These are phyloP conservation scores for Neosilurus hyrtlii DNA, from an alignment of 2,797 vertebrate species.

Conservation along the genomic window DNA sequence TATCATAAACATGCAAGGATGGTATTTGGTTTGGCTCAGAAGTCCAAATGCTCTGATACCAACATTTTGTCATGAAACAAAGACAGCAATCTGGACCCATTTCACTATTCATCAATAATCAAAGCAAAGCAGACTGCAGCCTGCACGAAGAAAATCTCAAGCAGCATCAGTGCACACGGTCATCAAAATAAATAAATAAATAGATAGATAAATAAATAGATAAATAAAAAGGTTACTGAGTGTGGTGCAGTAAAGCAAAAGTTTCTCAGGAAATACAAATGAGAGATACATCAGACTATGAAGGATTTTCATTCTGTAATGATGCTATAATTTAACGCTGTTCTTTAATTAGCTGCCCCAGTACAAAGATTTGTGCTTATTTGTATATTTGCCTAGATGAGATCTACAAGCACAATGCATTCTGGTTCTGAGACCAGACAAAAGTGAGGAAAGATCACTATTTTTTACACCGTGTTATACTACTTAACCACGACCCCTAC, in stretches of 20 bases:
- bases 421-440: not conserved
- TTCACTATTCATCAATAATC: not conserved
- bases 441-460: too few species aligned
- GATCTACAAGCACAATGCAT: conserved; percentile 16
- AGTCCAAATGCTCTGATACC: not conserved
- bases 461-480: too few species aligned
- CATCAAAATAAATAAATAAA: too few species aligned
- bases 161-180: not conserved
- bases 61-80: not conserved
- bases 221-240: too few species aligned
- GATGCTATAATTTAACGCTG: not conserved
- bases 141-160: not conserved
- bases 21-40: too few species aligned
- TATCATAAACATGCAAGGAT: too few species aligned
- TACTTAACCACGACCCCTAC: too few species aligned
- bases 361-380: not conserved
- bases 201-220: too few species aligned
- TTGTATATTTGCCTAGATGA: not conserved
- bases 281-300: not conserved
- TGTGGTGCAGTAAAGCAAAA: not conserved
- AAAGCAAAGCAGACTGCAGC: not conserved
- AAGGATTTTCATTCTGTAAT: not conserved
- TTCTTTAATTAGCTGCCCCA: not conserved
- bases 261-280: too few species aligned
- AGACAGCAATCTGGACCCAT: not conserved